Percentiles rank a stretch among this genome's conserved stretches.
Conservation (phyloP, 2,888 invertebrate genomes). For the Caenorhabditis plicata region DNA sequence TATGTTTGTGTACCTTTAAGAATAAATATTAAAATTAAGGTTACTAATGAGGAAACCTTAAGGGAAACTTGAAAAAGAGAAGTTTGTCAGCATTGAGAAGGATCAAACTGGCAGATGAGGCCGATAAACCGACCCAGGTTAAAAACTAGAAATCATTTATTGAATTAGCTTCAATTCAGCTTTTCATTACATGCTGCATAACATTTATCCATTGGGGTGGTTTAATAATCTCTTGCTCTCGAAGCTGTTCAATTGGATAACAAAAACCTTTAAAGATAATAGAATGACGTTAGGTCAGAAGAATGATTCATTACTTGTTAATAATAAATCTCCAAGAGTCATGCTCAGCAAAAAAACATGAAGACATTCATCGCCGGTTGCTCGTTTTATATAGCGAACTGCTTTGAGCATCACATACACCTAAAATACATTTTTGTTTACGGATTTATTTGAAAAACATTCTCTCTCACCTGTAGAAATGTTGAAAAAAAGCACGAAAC, state of each 20-base stretch:
- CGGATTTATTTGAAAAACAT: neutral
- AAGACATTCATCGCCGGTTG: constrained; percentile 59
- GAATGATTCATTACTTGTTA: constrained; percentile 46
- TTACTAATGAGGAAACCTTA: constrained; percentile 40
- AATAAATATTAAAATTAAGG: neutral
- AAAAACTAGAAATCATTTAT: constrained; percentile 39
- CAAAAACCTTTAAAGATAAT: constrained; percentile 47
- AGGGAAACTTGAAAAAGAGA: constrained; percentile 61
- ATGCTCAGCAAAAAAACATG: constrained; percentile 62
- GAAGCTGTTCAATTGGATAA: constrained; percentile 57
- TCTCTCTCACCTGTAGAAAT: constrained; percentile 23
- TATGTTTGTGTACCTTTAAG: constrained; percentile 54
- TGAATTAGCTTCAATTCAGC: neutral
- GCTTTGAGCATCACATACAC: constrained; percentile 51
- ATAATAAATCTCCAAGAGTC: constrained; percentile 61
- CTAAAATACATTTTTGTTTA: constrained; percentile 19
- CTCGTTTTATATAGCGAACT: constrained; percentile 47
- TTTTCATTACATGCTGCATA: constrained; percentile 18
- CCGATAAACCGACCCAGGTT: constrained; percentile 61
- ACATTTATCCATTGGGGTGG: constrained; percentile 32
- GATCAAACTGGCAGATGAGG: constrained; percentile 60
- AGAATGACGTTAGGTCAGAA: neutral
- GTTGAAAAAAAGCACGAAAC: constrained; percentile 30
- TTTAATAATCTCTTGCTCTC: constrained; percentile 31
- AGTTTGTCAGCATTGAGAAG: constrained; percentile 63